Evolutionary conservation across 92 coral and sea anemone genomes (phyloP).

Genomic region (Diadumene lineata): DNA sequence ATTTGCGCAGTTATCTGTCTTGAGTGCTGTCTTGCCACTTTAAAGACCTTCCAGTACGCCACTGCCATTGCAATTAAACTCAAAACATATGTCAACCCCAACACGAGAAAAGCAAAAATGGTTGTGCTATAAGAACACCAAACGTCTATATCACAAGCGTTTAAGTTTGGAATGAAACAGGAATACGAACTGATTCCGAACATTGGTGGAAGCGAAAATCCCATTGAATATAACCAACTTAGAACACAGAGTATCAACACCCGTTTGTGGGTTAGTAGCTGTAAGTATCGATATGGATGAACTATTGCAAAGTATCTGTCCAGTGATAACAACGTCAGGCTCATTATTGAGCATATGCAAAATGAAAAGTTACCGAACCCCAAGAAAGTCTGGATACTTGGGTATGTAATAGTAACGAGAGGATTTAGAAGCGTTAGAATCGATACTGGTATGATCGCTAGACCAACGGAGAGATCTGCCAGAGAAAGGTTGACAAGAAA

Average conservation of each 20-base stretch:
- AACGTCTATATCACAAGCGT: conserved; percentile 34
- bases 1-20: conserved; percentile 33
- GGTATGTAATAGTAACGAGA: neutral
- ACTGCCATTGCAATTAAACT: conserved; percentile 41
- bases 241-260: conserved; percentile 21
- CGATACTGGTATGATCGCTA: conserved; percentile 47
- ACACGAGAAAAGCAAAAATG: conserved; percentile 44
- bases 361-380: conserved; percentile 58
- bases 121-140: conserved; percentile 38
- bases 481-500: conserved; percentile 48
- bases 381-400: conserved; percentile 25
- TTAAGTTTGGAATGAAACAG: conserved; percentile 59
- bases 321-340: conserved; percentile 45
- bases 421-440: conserved; percentile 34
- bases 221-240: conserved; percentile 48
- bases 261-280: conserved; percentile 25
- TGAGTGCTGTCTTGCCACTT: conserved; percentile 50
- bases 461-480: conserved; percentile 49
- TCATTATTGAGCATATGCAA: conserved; percentile 63
- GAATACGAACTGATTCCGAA: conserved; percentile 64
- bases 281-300: conserved; percentile 46
- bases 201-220: conserved; percentile 50
- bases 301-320: conserved; percentile 64
- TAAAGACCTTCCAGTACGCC: conserved; percentile 53
- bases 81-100: conserved; percentile 50